phyloP scores from a whole-genome alignment of 2,888 invertebrate genomes.

The Heliconius hortense region DNA sequence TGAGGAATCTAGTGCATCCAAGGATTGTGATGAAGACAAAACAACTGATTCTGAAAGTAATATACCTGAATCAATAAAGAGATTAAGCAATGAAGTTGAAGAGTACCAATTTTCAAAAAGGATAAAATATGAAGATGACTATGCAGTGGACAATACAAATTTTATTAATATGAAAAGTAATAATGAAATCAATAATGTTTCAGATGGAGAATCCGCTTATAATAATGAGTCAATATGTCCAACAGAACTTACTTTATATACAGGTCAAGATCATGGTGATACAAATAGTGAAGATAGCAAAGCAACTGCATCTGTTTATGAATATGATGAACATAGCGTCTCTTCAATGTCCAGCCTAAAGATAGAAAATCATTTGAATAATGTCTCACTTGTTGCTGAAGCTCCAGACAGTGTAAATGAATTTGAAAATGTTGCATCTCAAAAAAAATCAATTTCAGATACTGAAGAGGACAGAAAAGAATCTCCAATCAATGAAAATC shows the following conservation, averaged over 20 bases:
- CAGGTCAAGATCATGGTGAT: conserved; percentile 64
- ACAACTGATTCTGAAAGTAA: conserved; percentile 56
- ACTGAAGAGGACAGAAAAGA: conserved; percentile 45
- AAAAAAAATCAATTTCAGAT: conserved; percentile 44
- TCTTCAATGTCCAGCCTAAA: conserved; percentile 68
- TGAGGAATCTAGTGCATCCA: conserved; percentile 64
- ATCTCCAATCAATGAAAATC: conserved; percentile 46
- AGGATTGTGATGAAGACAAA: conserved; percentile 66
- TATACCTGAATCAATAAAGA: conserved; percentile 62
- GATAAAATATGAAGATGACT: conserved; percentile 68
- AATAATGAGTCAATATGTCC: conserved; percentile 60
- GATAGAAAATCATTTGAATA: conserved; percentile 66
- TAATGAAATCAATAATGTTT: conserved; percentile 55
- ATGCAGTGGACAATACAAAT: conserved; percentile 54
- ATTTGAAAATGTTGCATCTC: conserved; percentile 44
- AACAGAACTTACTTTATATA: conserved; percentile 57
- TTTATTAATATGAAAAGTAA: conserved; percentile 52
- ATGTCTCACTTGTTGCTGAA: conserved; percentile 53
- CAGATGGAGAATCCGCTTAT: conserved; percentile 63
- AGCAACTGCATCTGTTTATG: conserved; percentile 66
- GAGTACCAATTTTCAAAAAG: conserved; percentile 63
- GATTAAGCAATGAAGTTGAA: conserved; percentile 64
- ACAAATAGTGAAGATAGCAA: conserved; percentile 73
- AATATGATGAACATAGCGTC: conserved; percentile 73
- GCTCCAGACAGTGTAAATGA: conserved; percentile 46